Base-by-base conservation (phyloP, 2,797 vertebrate genomes). In the Eupleurogrammus muticus region DNA sequence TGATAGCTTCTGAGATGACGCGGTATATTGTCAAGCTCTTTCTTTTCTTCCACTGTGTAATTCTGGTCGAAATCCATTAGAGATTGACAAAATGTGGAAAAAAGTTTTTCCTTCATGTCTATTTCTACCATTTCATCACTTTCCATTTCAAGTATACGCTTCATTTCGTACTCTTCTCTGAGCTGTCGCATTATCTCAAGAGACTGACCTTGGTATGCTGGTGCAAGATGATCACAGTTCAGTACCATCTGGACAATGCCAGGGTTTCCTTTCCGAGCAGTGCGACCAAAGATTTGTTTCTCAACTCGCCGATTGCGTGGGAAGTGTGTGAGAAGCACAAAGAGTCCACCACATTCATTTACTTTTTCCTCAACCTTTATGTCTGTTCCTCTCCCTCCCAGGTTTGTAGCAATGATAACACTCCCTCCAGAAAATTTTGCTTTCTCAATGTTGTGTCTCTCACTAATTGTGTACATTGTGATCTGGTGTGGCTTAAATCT, bases 201-300 rank as follows among this genome's bases (percentile, higher is more conserved):
- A 36, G 52, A 36, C 52, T 34, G 52, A 12, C 17, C 52, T 35
- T 35, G 52, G 32, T 55, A 55, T 19, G 52, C 52, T n/a, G 28
- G 32, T 12, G 28, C 52, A n/a, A 55, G 52, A 19, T 55, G 52
- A 19, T 35, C 52, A 11, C 3, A 5, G 52, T 55, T 55, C 52
- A 55, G 16, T 8, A 55, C 14, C 52, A 55, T 55, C 32, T 55
- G 52, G n/a, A 78, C 75, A 62, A 67, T 54, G 6, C 75, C 75
- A 16, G 75, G 54, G 24, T 77, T 77, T 24, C 75, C 75, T 66
- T 68, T 78, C 20, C 75, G 61, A 42, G 70, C 63, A 4, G 75
- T 77, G 17, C 69, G 75, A 14, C 69, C 75, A 61, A 73, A 67
- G 11, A 67, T 38, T 34, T 77, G 74, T 36, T 77, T 77, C 58